Percentiles rank a stretch among this genome's conserved stretches.
phyloP scores from a whole-genome alignment of 2,113 vertebrate genomes.

The Dascyllus trimaculatus region DNA sequence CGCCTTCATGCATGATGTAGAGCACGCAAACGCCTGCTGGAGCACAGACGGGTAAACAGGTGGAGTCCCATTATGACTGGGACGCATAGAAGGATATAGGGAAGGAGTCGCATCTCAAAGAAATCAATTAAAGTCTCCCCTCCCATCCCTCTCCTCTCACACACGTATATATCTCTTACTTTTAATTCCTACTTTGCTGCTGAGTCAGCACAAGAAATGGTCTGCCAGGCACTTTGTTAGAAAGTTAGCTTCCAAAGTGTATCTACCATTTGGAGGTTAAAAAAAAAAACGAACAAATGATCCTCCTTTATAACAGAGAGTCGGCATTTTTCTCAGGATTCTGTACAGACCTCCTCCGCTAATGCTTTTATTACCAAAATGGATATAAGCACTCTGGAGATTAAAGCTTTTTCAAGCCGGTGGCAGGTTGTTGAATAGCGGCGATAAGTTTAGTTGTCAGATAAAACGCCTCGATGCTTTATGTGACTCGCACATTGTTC shows the following conservation, averaged over 20 bases:
- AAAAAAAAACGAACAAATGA: slow-evolving; percentile 6
- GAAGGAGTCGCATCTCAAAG: not conserved
- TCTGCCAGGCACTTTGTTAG: slow-evolving; percentile 13
- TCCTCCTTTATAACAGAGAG: not conserved
- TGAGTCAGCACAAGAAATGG: slow-evolving; percentile 25
- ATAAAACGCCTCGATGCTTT: not conserved
- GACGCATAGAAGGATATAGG: too few species aligned
- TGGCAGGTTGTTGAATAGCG: not conserved
- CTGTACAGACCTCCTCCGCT: not conserved
- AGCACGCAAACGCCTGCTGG: slow-evolving; percentile 5
- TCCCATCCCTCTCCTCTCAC: not conserved
- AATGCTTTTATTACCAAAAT: slow-evolving; percentile 19
- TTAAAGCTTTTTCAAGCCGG: not conserved
- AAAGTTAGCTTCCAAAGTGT: slow-evolving; percentile 20
- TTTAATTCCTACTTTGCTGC: slow-evolving; percentile 9
- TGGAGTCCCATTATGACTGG: too few species aligned
- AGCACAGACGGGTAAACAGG: not conserved
- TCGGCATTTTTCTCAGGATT: not conserved
- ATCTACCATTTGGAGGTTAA: not conserved
- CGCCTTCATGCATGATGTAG: slow-evolving; percentile 1
- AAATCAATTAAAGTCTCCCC: not conserved
- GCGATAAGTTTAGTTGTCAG: not conserved
- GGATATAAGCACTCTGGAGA: slow-evolving; percentile 15
- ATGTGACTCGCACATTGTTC: too few species aligned
- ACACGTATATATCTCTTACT: not conserved